Base-by-base conservation (phyloP, 2,113 vertebrate genomes). In the Scopus umbretta region DNA sequence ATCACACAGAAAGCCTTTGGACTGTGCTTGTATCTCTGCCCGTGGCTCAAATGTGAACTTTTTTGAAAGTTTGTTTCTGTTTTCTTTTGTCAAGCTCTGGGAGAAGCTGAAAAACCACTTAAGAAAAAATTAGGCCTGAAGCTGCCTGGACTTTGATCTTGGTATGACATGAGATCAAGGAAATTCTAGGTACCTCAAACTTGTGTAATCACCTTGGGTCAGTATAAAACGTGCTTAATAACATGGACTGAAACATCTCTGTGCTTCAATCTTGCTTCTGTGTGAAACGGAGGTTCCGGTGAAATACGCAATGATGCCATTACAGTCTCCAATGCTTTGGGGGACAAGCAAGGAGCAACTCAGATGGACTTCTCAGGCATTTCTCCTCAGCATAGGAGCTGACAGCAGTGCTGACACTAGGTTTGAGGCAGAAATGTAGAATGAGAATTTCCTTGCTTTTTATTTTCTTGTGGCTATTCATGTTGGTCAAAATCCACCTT, bases 1-100 rank as follows among this genome's bases (percentile, higher is more conserved):
- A 13, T 49, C 7, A 17, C 0, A 0, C 2, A 0, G 45, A 8
- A 13, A 47, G 4, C 10, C 47, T 74, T 50, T 63, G 19, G 70
- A 21, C 11, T 67, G 22, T 80, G 21, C 26, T 84, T 68, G 6
- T 75, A 59, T 63, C 40, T 76, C 55, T 67, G 52, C 6, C 13
- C 6, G 11, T 79, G 62, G 7, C 56, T 88, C 40, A 68, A 42
- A 32, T 0, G 1, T 38, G 12, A 83, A 83, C 45, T 65, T 75
- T 42, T 70, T 40, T 29, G 13, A 65, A 21, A 73, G 20, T 7
- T 72, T 47, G 18, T 49, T 63, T 82, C 30, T 2, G 3, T 68
- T 93, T 72, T 65, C 16, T 40, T 86, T 85, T 79, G 23, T 63
- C 32, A 62, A 84, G 13, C 19, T 88, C 7, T 47, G 62, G 23